Evolutionary conservation across 2,113 vertebrate species (phyloP), one percentile per base, ranked within the genome.

Genomic region (Pungitius pungitius): DNA sequence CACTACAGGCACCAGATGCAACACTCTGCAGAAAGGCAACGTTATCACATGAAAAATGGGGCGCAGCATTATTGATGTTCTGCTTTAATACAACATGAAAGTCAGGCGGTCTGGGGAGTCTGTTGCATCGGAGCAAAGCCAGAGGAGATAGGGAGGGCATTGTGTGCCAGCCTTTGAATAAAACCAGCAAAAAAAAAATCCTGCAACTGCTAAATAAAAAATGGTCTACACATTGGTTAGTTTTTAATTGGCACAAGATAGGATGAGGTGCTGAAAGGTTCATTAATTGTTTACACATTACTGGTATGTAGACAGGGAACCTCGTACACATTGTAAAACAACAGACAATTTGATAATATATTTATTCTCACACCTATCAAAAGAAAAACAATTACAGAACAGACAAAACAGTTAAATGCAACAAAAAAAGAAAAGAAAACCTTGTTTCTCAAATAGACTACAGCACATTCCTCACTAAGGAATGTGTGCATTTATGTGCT

Each of bases 11-110:
- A 61, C 71, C 69, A 69, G 73, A 70, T 56, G 64, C 68, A 45
- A 66, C 30, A 8, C 77, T 62, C 73, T 75, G 81, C 77, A 84
- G 79, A 86, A 73, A 69, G 22, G 3, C 85, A 85, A 87, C 75
- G 78, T 64, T 87, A 87, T 90, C 86, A 11, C 26, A 75, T 68
- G 81, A 83, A 63, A 83, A 65, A 74, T 35, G 58, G 55, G 78
- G 65, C 74, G 73, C 75, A 79, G 75, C 54, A 24, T 56, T 73
- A 78, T 51, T 82, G 86, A 82, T 88, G 87, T 87, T 86, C 74
- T 79, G 82, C 85, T 87, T 85, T 86, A 91, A 87, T 77, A 81
- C 69, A 77, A 84, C 83, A 87, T 88, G 77, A 87, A 88, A 86
- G 79, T 85, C 55, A 62, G 57, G 77, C 82, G 80, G 80, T 69